A percentile compares a stretch with the other conserved stretches of the same genome.
Conservation (phyloP, 2,797 vertebrate genomes). For the Eleutherodactylus coqui region DNA sequence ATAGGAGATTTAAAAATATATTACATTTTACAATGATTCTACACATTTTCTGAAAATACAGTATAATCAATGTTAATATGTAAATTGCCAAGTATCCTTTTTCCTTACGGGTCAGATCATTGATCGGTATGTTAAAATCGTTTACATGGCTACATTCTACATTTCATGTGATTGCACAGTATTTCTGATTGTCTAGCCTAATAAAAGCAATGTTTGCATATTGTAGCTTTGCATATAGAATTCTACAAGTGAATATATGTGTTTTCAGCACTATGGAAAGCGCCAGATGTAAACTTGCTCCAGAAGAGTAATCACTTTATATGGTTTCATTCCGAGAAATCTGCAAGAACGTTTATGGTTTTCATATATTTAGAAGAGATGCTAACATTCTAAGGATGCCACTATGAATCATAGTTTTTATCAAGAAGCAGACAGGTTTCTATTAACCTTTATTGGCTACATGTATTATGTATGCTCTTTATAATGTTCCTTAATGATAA, state of each 20-base stretch:
- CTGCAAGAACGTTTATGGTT: not conserved
- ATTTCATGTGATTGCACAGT: not conserved
- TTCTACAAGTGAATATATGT: not conserved
- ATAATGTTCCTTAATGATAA: conserved; percentile 18
- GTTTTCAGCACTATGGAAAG: not conserved
- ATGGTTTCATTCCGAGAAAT: not conserved
- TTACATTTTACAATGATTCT: no score
- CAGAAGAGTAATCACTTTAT: conserved; percentile 22
- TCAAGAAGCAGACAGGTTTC: conserved; percentile 22
- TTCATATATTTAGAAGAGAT: conserved; percentile 25
- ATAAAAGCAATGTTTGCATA: not conserved
- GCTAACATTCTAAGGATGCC: not conserved
- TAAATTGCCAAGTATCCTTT: no score
- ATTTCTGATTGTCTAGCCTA: not conserved
- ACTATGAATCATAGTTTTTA: conserved; percentile 15
- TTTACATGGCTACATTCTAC: not conserved
- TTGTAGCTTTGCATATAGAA: not conserved
- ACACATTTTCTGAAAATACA: no score
- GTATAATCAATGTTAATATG: no score
- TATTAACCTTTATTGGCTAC: conserved; percentile 28
- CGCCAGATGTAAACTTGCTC: not conserved
- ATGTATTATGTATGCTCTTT: conserved; percentile 12
- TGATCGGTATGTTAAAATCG: no score
- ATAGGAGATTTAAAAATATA: no score
- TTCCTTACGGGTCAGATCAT: no score